Evolutionary conservation across 30 jellyfish, hydroid and myxozoan genomes (phyloP), one percentile per base, ranked within the genome.

Genomic region (Hydractinia symbiolongicarpus): DNA sequence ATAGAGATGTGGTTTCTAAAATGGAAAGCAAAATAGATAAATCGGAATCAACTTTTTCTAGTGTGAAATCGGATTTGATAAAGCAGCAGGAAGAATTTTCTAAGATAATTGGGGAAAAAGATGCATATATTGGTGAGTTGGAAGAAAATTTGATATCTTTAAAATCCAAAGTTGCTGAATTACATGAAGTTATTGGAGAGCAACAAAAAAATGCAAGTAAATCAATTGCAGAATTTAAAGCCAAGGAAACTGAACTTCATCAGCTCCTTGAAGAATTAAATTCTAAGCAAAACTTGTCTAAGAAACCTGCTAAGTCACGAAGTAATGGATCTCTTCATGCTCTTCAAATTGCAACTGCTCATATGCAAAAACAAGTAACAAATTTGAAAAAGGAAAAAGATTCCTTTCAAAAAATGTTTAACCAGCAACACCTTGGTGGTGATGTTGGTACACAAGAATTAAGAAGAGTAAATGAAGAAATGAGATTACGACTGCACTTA

Each of bases 301-400:
- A 7, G 74, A n/a, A n/a, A 6, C 52, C 19, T 64, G 4, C 74
- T 58, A 71, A 71, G 9, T 64, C 74, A n/a, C 7, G 19, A 4
- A 80, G 68, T 58, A 72, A 16, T 80, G 97, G 97, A 64, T 88
- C 97, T 6, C 62, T 85, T 44, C 90, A 77, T 76, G 95, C 95
- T 49, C 79, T 84, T 64, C 95, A 84, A 54, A 80, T 86, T 21
- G 97, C 97, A 4, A 80, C 80, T 71, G 60, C 64, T 10, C 93
- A 81, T 69, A 78, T 87, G 19, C 91, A 84, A 78, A 79, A 81
- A 57, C 95, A 90, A 86, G 61, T 84, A 50, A 69, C 88, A 50
- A 69, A 82, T 66, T 14, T 86, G 60, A 86, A 90, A 53, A 86
- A 70, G 4, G 94, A 90, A 60, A 80, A 84, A 15, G 94, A 83